Evolutionary conservation across 2,113 vertebrate genomes (phyloP).

Genomic region (Alosa alosa): DNA sequence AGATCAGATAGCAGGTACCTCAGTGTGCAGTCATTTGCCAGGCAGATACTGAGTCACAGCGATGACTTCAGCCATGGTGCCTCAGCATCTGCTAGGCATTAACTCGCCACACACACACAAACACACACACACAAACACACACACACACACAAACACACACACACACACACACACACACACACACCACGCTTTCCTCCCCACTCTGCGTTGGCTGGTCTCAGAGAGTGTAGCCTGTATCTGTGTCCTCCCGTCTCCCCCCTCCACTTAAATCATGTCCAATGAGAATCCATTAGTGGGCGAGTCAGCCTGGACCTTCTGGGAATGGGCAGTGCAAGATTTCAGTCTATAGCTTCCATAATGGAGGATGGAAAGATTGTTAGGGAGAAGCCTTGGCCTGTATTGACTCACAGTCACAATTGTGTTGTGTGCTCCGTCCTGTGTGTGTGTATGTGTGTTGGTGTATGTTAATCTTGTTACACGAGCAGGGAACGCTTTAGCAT

Average conservation of each 20-base stretch:
- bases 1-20: background rate
- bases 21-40: background rate
- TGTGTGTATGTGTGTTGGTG: background rate
- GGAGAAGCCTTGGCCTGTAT: background rate
- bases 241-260: background rate
- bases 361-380: background rate
- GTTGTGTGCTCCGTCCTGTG: background rate
- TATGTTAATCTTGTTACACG: background rate
- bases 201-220: background rate
- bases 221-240: background rate
- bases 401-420: background rate
- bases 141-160: background rate
- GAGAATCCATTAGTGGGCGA: background rate
- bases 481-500: background rate
- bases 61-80: background rate
- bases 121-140: background rate
- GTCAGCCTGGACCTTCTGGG: conserved; percentile 3
- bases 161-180: background rate
- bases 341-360: background rate
- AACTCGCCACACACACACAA: background rate
- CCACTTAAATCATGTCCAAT: background rate
- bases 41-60: background rate
- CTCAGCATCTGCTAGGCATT: background rate
- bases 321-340: conserved; percentile 12
- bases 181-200: background rate